phyloP scores from a whole-genome alignment of 2,888 invertebrate genomes.

The Hedya salicella region DNA sequence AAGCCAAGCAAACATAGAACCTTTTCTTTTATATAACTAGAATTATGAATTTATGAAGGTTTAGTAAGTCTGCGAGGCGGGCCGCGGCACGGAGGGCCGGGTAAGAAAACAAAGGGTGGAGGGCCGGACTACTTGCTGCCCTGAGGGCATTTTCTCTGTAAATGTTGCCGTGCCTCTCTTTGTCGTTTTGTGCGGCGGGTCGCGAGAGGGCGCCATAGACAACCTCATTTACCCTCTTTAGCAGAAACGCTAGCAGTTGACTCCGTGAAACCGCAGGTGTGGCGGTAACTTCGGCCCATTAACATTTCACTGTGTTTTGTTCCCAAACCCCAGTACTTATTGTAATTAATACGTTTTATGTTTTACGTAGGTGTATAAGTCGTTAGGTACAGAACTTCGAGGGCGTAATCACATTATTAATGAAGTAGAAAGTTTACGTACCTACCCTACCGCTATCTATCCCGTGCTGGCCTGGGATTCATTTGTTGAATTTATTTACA shows the following conservation, averaged over 20 bases:
- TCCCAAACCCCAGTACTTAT: constrained; percentile 58
- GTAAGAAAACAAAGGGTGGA: constrained; percentile 76
- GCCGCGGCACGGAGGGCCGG: constrained; percentile 57
- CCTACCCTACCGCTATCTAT: constrained; percentile 12
- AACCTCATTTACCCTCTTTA: constrained; percentile 72
- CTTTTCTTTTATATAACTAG: constrained; percentile 35
- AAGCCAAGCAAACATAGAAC: constrained; percentile 21
- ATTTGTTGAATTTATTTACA: neutral
- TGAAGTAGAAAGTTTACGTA: constrained; percentile 34
- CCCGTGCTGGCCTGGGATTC: neutral
- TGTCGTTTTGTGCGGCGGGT: constrained; percentile 71
- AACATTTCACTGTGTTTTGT: constrained; percentile 70
- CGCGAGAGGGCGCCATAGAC: constrained; percentile 70
- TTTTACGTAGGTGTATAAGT: constrained; percentile 41
- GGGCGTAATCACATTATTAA: constrained; percentile 40
- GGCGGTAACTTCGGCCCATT: constrained; percentile 74
- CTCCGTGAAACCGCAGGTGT: constrained; percentile 68
- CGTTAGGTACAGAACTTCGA: constrained; percentile 32
- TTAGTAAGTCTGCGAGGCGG: constrained; percentile 52
- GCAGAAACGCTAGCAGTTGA: constrained; percentile 64
- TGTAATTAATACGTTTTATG: constrained; percentile 47
- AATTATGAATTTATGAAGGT: constrained; percentile 55
- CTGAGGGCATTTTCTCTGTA: constrained; percentile 76
- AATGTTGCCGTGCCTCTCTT: constrained; percentile 72
- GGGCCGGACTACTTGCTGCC: constrained; percentile 65